Evolutionary conservation across 2,888 invertebrate species (phyloP).

Genomic region (Caenorhabditis macrosperma): DNA sequence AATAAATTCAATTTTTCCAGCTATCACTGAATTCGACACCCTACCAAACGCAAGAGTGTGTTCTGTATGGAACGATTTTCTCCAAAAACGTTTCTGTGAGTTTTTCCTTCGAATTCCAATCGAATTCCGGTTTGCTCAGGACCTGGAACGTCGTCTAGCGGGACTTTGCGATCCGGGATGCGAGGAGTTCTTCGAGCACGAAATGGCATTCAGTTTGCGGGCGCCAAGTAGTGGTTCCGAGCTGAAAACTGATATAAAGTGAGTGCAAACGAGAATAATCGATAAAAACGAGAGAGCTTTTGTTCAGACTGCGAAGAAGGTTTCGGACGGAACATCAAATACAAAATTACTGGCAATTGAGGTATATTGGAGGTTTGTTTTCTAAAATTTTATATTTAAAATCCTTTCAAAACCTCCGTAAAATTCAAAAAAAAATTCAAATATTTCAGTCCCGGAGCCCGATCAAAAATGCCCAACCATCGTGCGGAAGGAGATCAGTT

Average conservation of each 20-base stretch:
- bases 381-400: not conserved
- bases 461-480: slow-evolving; percentile 68
- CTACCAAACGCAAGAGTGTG: slow-evolving; percentile 65
- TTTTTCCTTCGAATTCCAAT: not conserved
- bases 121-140: slow-evolving; percentile 31
- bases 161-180: slow-evolving; percentile 71
- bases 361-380: slow-evolving; percentile 63
- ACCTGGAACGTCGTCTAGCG: slow-evolving; percentile 63
- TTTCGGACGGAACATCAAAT: slow-evolving; percentile 60
- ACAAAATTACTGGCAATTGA: slow-evolving; percentile 63
- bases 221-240: slow-evolving; percentile 21
- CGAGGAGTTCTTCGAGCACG: slow-evolving; percentile 69
- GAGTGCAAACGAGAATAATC: not conserved
- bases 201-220: slow-evolving; percentile 69
- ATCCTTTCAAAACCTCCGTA: too few species aligned
- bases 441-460: slow-evolving; percentile 67
- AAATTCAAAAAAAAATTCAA: not conserved
- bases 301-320: slow-evolving; percentile 63
- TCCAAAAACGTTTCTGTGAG: slow-evolving; percentile 49
- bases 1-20: slow-evolving; percentile 10
- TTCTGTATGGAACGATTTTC: slow-evolving; percentile 64
- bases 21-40: slow-evolving; percentile 50
- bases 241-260: slow-evolving; percentile 67
- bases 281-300: not conserved
- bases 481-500: slow-evolving; percentile 70